phyloP scores from a whole-genome alignment of 2,113 vertebrate species.

The Marcusenius ussheri region DNA sequence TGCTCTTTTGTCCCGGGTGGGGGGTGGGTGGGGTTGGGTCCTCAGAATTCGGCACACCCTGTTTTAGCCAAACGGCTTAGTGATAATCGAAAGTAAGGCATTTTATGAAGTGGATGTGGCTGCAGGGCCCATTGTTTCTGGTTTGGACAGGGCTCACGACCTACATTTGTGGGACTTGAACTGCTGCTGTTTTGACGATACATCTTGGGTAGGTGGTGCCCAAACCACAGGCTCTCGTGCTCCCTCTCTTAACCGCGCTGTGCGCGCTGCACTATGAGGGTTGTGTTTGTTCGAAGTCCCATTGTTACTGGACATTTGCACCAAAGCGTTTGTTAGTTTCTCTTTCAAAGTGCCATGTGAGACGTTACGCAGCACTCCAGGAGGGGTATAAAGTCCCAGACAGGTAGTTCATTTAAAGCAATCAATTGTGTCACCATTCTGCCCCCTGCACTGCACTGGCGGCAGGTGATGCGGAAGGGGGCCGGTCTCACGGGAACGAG shows the following conservation, averaged over 20 bases:
- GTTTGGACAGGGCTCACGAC: slow-evolving; percentile 20
- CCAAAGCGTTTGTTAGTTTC: slow-evolving; percentile 48
- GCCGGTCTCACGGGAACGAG: neutral
- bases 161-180: slow-evolving; percentile 4
- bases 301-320: slow-evolving; percentile 44
- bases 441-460: slow-evolving; percentile 20
- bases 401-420: slow-evolving; percentile 25
- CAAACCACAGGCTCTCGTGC: neutral
- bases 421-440: slow-evolving; percentile 21
- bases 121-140: slow-evolving; percentile 44
- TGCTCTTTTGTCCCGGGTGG: slow-evolving; percentile 24
- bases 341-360: slow-evolving; percentile 41
- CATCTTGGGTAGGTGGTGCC: neutral
- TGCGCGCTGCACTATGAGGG: slow-evolving; percentile 68
- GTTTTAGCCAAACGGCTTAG: neutral
- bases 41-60: neutral
- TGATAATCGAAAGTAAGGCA: neutral
- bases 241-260: slow-evolving; percentile 55
- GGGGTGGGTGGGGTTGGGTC: slow-evolving; percentile 5
- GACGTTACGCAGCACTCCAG: slow-evolving; percentile 28
- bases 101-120: slow-evolving; percentile 19
- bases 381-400: slow-evolving; percentile 7
- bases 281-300: slow-evolving; percentile 42
- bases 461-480: slow-evolving; percentile 52
- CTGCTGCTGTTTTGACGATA: slow-evolving; percentile 9